These are phyloP conservation scores for Malaclemys terrapin DNA, from an alignment of 2,113 vertebrate species.

Conservation along the genomic window DNA sequence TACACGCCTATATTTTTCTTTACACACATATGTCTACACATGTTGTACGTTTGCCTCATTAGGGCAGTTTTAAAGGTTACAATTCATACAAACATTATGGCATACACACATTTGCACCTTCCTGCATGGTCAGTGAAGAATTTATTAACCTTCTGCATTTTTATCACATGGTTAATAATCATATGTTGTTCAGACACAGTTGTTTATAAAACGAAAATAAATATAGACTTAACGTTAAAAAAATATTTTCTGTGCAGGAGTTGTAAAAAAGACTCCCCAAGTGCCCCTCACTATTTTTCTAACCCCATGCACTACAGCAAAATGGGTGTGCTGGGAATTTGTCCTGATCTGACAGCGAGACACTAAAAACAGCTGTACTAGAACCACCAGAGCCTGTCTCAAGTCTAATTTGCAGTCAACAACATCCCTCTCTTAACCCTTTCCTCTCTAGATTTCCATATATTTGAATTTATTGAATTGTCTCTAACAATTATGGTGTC, in stretches of 20 bases:
- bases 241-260: slow-evolving; percentile 57
- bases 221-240: slow-evolving; percentile 34
- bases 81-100: slow-evolving; percentile 44
- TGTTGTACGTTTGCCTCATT: slow-evolving; percentile 40
- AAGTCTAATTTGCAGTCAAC: slow-evolving; percentile 64
- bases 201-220: slow-evolving; percentile 63
- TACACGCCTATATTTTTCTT: neutral
- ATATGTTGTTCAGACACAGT: slow-evolving; percentile 31
- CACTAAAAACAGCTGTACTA: slow-evolving; percentile 52
- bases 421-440: slow-evolving; percentile 63
- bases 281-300: slow-evolving; percentile 70
- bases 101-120: slow-evolving; percentile 56
- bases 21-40: neutral
- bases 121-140: slow-evolving; percentile 62
- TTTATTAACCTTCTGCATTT: slow-evolving; percentile 52
- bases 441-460: slow-evolving; percentile 32
- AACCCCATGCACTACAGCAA: slow-evolving; percentile 68
- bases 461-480: slow-evolving; percentile 3
- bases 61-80: slow-evolving; percentile 36
- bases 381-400: slow-evolving; percentile 45
- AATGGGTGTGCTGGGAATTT: slow-evolving; percentile 75
- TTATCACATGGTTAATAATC: slow-evolving; percentile 50
- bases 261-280: slow-evolving; percentile 67
- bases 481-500: slow-evolving; percentile 24
- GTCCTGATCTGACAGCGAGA: slow-evolving; percentile 67